Evolutionary conservation across 2,888 invertebrate species (phyloP).

Genomic region (Heteromurus nitidus): DNA sequence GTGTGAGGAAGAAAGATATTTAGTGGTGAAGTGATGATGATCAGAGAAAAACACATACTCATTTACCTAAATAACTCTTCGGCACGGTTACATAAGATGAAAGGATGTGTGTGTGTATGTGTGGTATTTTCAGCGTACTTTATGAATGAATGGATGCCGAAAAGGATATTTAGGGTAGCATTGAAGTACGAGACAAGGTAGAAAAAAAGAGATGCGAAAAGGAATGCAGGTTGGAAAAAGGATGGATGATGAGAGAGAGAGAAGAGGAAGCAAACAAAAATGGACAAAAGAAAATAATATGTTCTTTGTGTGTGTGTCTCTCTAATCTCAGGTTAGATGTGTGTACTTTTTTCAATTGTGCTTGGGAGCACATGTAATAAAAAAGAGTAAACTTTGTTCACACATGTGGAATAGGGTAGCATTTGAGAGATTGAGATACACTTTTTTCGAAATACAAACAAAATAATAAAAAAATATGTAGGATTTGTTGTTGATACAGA

Average conservation of each 20-base stretch:
- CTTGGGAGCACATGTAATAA: neutral
- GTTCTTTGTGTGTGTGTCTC: slow-evolving; percentile 1
- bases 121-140: neutral
- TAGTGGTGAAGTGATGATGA: neutral
- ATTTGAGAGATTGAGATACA: too few relatives aligned
- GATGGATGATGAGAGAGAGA: too few relatives aligned
- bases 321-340: too few relatives aligned
- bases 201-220: slow-evolving; percentile 14
- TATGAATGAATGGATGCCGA: slow-evolving; percentile 12
- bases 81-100: slow-evolving; percentile 27
- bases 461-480: too few relatives aligned
- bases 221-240: too few relatives aligned
- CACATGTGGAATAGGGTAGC: too few relatives aligned
- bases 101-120: too few relatives aligned
- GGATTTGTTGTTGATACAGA: too few relatives aligned
- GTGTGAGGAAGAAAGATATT: neutral
- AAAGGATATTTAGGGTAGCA: too few relatives aligned
- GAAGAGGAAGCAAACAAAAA: slow-evolving; percentile 12
- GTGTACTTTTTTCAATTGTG: slow-evolving; percentile 12
- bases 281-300: slow-evolving; percentile 8
- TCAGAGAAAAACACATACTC: neutral
- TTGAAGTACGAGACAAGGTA: neutral
- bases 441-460: too few relatives aligned
- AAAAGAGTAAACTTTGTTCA: too few relatives aligned
- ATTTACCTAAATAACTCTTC: slow-evolving; percentile 23